Evolutionary conservation across 2,113 vertebrate species (phyloP), one percentile per base, ranked within the genome.

Genomic region (Percopsis transmontana): DNA sequence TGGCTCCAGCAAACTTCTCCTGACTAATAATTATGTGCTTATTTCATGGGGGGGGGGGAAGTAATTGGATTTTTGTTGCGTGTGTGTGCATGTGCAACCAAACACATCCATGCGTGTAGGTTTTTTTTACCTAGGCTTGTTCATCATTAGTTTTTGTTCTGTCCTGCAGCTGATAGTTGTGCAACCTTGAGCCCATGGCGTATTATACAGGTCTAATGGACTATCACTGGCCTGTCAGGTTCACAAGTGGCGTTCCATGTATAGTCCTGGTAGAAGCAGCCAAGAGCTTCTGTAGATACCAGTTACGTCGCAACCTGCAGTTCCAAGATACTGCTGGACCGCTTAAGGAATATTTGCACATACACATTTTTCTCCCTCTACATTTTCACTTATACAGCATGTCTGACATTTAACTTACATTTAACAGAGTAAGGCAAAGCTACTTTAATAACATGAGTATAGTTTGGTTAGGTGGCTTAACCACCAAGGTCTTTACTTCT

Each of bases 401-500:
- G 51, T 65, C 61, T 64, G 56, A 47, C n/a, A 38, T 74, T 81
- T 77, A 68, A 77, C 74, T 76, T 50, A 64, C 20, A 66, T 59
- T 70, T 63, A 74, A 70, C 71, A 66, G 40, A 27, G 45, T n/a
- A 16, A 27, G 55, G 68, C 68, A 52, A 65, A 50, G 67, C 70
- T 70, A 60, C 70, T 68, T 72, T 80, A 62, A 66, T 19, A 77
- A 62, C 62, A 21, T 40, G 24, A 53, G 68, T 74, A 79, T 74
- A 76, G 68, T 79, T 77, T 80, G 81, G 83, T 78, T 71, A 70
- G 70, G 51, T 81, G 67, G 74, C 74, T 86, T 74, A 82, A n/a
- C 27, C 27, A 33, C 27, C 27, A 33, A 27, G 27, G 62, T 74
- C 71, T 82, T 80, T 85, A 79, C 77, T 81, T 68, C 60, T 72